phyloP scores from a whole-genome alignment of 2,888 invertebrate species.

The Cepaea hortensis region DNA sequence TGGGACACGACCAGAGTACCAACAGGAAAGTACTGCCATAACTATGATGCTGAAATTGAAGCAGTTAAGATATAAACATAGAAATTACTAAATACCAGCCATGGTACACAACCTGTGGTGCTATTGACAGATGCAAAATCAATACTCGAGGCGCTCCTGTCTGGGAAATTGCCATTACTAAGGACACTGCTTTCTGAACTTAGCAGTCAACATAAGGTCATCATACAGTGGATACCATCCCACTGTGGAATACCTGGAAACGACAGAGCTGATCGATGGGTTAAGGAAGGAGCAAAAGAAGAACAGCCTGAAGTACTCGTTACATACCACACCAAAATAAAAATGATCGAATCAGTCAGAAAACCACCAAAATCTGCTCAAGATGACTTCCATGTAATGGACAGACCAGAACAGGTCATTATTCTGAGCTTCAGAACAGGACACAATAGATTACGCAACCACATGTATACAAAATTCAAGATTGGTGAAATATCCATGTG shows the following conservation, averaged over 20 bases:
- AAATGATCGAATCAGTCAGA: not conserved
- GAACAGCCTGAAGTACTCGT: not conserved
- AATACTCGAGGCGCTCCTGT: not conserved
- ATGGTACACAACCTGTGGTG: not conserved
- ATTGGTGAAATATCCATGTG: not conserved
- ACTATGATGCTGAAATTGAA: no score
- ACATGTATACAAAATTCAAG: constrained; percentile 22
- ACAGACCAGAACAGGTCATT: not conserved
- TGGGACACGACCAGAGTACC: no score
- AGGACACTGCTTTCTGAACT: not conserved
- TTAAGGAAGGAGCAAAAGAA: not conserved
- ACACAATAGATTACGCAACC: constrained; percentile 7
- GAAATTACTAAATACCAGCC: not conserved
- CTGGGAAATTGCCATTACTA: not conserved
- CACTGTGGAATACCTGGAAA: constrained; percentile 8
- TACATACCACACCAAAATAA: not conserved
- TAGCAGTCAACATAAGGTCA: not conserved
- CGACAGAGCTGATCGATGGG: not conserved
- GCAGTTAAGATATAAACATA: not conserved
- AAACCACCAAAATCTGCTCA: not conserved
- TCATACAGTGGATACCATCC: not conserved
- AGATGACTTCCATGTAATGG: not conserved
- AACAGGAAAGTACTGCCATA: no score
- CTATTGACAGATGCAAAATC: constrained; percentile 1
- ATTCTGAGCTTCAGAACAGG: constrained; percentile 16